Conservation (phyloP, 2,113 vertebrate species). For the Actenoides lindsayi region DNA sequence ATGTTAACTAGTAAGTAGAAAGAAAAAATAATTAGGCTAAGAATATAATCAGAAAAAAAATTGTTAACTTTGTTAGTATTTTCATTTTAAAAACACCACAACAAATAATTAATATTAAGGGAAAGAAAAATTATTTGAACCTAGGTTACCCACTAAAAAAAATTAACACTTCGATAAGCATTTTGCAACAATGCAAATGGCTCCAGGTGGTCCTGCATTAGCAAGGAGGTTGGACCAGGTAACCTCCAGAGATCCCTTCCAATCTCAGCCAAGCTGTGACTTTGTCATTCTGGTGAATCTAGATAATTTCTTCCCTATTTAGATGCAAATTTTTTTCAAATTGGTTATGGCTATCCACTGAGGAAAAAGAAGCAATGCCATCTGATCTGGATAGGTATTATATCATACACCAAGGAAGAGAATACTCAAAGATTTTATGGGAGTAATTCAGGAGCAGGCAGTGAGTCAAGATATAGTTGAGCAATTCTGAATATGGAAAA, state of each 20-base stretch:
- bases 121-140: background rate
- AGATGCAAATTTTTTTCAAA: background rate
- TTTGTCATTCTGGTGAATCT: background rate
- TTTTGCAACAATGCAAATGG: background rate
- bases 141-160: background rate
- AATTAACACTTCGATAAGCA: background rate
- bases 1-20: background rate
- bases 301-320: background rate
- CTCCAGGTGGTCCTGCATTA: fast-evolving
- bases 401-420: background rate
- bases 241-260: background rate
- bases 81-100: background rate
- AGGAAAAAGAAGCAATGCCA: background rate
- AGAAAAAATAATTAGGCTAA: background rate
- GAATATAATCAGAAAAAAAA: background rate
- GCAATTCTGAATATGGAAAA: background rate
- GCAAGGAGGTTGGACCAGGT: fast-evolving
- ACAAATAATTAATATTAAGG: background rate
- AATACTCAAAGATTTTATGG: background rate
- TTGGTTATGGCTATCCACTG: background rate
- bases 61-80: background rate
- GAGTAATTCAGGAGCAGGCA: background rate
- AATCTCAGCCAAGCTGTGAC: background rate
- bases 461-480: background rate
- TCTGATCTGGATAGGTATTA: background rate